These are phyloP conservation scores for Melanogrammus aeglefinus DNA, from an alignment of 2,797 vertebrate genomes.

Conservation along the genomic window DNA sequence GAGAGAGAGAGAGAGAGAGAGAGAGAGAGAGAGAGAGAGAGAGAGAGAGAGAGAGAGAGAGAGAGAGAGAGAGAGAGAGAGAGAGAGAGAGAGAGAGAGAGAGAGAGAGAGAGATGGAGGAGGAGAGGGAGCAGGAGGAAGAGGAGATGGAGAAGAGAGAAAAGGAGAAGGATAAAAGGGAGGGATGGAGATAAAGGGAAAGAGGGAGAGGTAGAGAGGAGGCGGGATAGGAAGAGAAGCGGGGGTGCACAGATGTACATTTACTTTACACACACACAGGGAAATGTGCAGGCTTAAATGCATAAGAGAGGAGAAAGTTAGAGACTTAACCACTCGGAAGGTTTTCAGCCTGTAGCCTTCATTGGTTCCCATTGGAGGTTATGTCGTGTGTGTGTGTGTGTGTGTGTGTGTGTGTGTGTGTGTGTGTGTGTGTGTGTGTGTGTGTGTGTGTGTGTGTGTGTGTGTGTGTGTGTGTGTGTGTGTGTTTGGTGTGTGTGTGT, in stretches of 20 bases:
- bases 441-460: too few species aligned
- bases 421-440: too few species aligned
- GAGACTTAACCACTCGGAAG: background rate
- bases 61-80: too few species aligned
- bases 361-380: constrained; percentile 47
- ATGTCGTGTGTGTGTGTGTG: constrained; percentile 46
- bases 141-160: constrained; percentile 23
- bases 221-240: too few species aligned
- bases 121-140: background rate
- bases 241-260: background rate
- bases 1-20: too few species aligned
- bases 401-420: background rate
- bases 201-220: constrained; percentile 28
- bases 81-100: too few species aligned
- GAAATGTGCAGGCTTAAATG: background rate
- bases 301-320: background rate
- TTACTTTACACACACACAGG: constrained; percentile 9
- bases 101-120: too few species aligned
- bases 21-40: too few species aligned
- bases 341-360: constrained; percentile 36
- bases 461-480: too few species aligned
- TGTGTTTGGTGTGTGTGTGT: too few species aligned
- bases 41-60: too few species aligned
- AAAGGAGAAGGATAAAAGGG: constrained; percentile 16
- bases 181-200: background rate